Base-by-base conservation (phyloP, 2,113 vertebrate species). In the Carassius carassius region DNA sequence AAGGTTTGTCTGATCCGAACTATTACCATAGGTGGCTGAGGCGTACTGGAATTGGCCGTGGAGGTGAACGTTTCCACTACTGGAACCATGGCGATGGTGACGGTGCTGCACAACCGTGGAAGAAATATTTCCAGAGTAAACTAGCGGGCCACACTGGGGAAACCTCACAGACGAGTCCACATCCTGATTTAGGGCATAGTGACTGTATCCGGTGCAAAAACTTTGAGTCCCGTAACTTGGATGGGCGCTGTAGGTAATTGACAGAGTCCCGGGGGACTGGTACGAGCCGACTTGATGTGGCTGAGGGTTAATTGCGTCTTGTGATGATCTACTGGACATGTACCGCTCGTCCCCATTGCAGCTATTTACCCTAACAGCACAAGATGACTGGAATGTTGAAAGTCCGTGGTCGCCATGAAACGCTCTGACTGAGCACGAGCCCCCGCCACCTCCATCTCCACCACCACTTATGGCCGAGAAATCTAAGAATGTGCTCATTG, bases 401-500 rank as follows among this genome's bases (percentile, higher is more conserved):
- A 98, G 96, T 92, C 97, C 97, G 92, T 97, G 97, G 67, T 99
- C 97, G 8, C 97, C 94, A 92, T 97, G 94, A 88, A 95, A 97
- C 89, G 96, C 93, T 92, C 96, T 92, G 84, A 96, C 95, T 23
- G 97, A 95, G 89, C 96, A 96, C 47, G 97, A 96, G 84, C 94
- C 96, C 47, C 95, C 94, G 84, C 96, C 96, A 47, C 95, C 93
- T 82, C 96, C 94, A 69, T 89, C 88, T 21, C 88, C 94, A 81
- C 96, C 96, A 88, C 96, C 96, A 88, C 94, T 95, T 94, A 96
- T 94, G 89, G 96, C 93, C 54, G 98, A 95, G 89, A 97, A 99
- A 90, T 99, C 97, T 94, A 99, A 91, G 93, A 99, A 99, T 92
- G 96, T 97, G 94, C 95, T 99, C 98, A 99, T 99, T 92, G 93